Conservation (phyloP, 2,797 vertebrate species). For the Mus caroli region DNA sequence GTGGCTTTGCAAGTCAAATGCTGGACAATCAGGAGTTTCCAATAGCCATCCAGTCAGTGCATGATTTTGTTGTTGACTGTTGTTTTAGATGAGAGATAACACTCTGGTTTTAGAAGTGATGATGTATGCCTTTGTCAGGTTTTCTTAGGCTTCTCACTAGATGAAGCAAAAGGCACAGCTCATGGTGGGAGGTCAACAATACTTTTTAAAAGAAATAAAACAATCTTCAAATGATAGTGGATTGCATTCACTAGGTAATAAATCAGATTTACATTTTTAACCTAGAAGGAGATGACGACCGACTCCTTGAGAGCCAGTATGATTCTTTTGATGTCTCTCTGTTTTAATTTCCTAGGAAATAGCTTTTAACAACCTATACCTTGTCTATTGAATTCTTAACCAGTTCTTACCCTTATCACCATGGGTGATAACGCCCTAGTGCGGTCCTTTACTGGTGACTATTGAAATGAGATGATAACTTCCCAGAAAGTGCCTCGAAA, state of each 20-base stretch:
- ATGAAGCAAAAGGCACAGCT: background rate
- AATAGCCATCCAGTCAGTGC: background rate
- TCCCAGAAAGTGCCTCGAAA: slow-evolving; percentile 81
- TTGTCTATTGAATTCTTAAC: slow-evolving; percentile 75
- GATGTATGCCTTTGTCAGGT: background rate
- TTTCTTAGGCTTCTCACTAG: background rate
- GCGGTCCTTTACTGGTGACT: slow-evolving; percentile 66
- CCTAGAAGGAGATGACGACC: slow-evolving; percentile 72
- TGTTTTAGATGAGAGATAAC: slow-evolving; percentile 13
- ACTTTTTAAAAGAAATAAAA: slow-evolving; percentile 57
- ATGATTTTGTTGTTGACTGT: slow-evolving; percentile 12
- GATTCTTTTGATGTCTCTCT: slow-evolving; percentile 81
- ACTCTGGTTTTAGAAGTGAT: slow-evolving; percentile 34
- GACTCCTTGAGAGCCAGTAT: slow-evolving; percentile 70
- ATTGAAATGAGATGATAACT: slow-evolving; percentile 82
- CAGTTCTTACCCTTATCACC: slow-evolving; percentile 67
- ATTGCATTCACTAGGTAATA: slow-evolving; percentile 71
- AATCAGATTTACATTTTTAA: slow-evolving; percentile 82
- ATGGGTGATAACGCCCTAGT: slow-evolving; percentile 38
- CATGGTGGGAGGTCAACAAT: background rate
- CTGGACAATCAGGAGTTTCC: slow-evolving; percentile 7
- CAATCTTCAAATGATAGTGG: slow-evolving; percentile 62
- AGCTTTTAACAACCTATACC: slow-evolving; percentile 76
- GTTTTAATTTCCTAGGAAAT: slow-evolving; percentile 81
- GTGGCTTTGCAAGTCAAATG: slow-evolving; percentile 45